These are phyloP conservation scores for Distichodus sexfasciatus DNA, from an alignment of 2,797 vertebrate species.

Conservation along the genomic window DNA sequence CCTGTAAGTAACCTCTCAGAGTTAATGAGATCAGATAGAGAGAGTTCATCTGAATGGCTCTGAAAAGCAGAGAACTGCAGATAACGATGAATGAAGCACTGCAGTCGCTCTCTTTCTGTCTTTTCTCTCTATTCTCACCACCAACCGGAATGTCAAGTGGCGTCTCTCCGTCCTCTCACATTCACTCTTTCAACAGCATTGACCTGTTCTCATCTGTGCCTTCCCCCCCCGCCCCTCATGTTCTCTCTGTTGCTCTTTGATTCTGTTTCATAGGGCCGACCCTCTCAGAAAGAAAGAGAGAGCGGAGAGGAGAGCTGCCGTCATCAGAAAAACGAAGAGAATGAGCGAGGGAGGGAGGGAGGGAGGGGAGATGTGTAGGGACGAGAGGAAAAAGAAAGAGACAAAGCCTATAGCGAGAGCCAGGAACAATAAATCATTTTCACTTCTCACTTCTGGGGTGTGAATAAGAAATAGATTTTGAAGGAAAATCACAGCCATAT, in stretches of 20 bases:
- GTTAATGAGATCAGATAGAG: background rate
- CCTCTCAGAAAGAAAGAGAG: slow-evolving; percentile 9
- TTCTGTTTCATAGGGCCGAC: background rate
- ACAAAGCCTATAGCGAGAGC: background rate
- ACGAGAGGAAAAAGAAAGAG: background rate
- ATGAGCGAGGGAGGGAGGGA: background rate
- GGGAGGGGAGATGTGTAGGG: background rate
- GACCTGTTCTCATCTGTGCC: slow-evolving; percentile 8
- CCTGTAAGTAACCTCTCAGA: background rate
- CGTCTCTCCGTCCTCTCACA: background rate
- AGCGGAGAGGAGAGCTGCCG: background rate
- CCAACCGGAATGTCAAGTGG: slow-evolving; percentile 5
- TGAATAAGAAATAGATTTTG: no score
- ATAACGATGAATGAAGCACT: background rate
- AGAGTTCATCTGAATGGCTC: background rate
- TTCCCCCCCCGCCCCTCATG: background rate
- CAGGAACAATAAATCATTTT: background rate
- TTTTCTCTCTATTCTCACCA: no score
- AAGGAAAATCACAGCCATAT: no score
- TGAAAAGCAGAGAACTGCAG: background rate
- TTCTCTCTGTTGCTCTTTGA: background rate
- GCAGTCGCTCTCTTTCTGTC: background rate
- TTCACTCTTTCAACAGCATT: background rate
- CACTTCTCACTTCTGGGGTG: background rate
- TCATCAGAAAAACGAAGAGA: slow-evolving; percentile 10